A percentile compares a stretch with the other conserved stretches of the same genome.
These are phyloP conservation scores for Tringa solitaria DNA, from an alignment of 2,113 vertebrate species.

Conservation along the genomic window DNA sequence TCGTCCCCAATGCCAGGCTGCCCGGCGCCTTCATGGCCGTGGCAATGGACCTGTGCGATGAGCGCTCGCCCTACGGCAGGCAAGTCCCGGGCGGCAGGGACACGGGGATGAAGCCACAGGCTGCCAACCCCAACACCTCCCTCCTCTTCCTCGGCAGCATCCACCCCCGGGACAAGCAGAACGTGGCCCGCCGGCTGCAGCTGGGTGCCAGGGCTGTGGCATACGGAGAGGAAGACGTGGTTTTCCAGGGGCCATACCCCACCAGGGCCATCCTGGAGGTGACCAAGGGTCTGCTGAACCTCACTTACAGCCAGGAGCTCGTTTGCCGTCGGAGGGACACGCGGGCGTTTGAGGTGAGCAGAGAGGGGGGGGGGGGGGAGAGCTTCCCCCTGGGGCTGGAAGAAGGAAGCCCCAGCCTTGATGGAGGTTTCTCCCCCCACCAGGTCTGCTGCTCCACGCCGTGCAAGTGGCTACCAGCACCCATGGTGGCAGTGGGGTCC, in stretches of 20 bases:
- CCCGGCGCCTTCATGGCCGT: conserved; percentile 92
- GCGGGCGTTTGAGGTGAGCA: conserved; percentile 81
- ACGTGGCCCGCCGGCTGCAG: conserved; percentile 79
- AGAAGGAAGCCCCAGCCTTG: background rate
- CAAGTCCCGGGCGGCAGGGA: background rate
- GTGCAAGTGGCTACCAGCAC: conserved; percentile 71
- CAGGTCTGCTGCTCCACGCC: conserved; percentile 81
- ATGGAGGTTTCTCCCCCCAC: background rate
- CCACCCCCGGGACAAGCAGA: conserved; percentile 88
- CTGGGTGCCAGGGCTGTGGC: conserved; percentile 86
- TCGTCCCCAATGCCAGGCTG: conserved; percentile 83
- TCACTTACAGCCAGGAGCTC: conserved; percentile 79
- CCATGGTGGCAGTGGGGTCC: background rate
- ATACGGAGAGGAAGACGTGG: conserved; percentile 75
- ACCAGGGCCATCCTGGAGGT: background rate
- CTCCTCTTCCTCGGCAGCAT: conserved; percentile 69
- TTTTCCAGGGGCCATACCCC: conserved; percentile 86
- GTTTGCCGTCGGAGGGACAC: conserved; percentile 9
- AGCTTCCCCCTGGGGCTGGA: background rate
- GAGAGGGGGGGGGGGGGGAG: background rate
- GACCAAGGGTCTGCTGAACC: conserved; percentile 30
- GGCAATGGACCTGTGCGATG: conserved; percentile 85
- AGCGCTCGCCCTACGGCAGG: conserved; percentile 81
- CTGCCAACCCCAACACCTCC: background rate
- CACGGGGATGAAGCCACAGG: background rate